Conservation (phyloP, 2,888 invertebrate genomes). For the Rhyacophila evoluta region DNA sequence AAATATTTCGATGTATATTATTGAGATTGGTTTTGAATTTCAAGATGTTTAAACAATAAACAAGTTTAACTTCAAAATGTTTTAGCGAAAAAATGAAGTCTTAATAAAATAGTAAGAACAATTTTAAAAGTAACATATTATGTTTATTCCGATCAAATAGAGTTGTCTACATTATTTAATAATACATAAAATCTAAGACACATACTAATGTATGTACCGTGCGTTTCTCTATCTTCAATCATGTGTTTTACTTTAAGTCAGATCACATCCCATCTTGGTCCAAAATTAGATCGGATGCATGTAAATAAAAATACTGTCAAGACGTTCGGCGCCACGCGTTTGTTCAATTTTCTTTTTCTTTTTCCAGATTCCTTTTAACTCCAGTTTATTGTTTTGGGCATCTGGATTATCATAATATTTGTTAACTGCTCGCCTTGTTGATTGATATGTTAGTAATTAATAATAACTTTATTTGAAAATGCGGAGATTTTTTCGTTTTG, state of each 20-base stretch:
- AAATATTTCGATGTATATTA: too few species aligned
- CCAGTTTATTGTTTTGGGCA: neutral
- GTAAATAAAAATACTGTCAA: slow-evolving; percentile 9
- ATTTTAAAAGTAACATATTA: too few species aligned
- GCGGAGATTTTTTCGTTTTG: neutral
- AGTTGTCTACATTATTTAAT: too few species aligned
- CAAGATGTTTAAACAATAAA: too few species aligned
- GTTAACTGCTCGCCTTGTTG: neutral
- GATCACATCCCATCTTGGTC: neutral
- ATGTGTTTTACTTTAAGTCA: neutral
- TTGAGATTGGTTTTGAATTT: too few species aligned
- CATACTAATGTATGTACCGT: too few species aligned
- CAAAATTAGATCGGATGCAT: neutral
- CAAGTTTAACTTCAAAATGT: too few species aligned
- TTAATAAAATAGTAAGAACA: too few species aligned
- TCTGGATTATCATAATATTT: slow-evolving; percentile 15
- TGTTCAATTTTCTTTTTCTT: neutral
- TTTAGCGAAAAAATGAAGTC: too few species aligned
- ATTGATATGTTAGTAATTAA: slow-evolving; percentile 19
- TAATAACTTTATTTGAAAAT: neutral
- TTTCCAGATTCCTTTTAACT: slow-evolving; percentile 19
- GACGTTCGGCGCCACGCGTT: slow-evolving; percentile 18
- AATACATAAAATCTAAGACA: too few species aligned
- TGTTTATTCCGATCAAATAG: too few species aligned
- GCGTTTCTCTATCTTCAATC: neutral